Conservation (phyloP, 2,113 vertebrate genomes). For the Miniopterus natalensis region DNA sequence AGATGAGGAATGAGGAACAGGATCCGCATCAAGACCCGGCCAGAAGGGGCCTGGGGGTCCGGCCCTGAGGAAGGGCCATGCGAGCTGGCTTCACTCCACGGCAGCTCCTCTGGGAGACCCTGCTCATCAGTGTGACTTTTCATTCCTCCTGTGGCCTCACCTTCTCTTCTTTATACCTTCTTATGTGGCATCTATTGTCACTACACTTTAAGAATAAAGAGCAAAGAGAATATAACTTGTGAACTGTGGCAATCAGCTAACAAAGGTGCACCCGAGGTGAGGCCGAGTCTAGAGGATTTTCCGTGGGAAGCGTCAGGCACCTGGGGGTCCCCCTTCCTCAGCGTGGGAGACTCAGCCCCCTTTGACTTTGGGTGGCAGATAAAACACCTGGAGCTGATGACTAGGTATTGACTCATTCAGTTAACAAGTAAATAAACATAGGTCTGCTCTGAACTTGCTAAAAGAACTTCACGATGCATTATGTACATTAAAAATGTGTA, state of each 20-base stretch:
- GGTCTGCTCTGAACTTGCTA: neutral
- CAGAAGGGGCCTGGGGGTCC: neutral
- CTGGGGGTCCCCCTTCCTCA: neutral
- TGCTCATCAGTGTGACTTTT: neutral
- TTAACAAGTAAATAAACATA: neutral
- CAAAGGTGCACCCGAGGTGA: neutral
- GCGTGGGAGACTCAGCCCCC: neutral
- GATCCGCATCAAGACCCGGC: neutral
- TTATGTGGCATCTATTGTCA: neutral
- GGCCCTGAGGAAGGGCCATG: neutral
- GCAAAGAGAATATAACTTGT: neutral
- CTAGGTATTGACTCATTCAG: neutral
- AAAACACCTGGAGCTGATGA: neutral
- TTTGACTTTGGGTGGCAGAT: neutral
- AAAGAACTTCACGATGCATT: neutral
- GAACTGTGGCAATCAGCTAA: neutral
- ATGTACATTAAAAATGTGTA: neutral
- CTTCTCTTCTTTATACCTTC: neutral
- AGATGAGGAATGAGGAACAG: neutral
- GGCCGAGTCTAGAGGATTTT: neutral
- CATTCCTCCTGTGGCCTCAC: neutral
- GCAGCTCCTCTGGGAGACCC: neutral
- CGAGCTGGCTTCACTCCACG: neutral
- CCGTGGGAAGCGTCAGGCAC: neutral
- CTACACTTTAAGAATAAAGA: neutral